These are phyloP conservation scores for Schizotus pectinicornis DNA, from an alignment of 2,888 invertebrate genomes.

Conservation along the genomic window DNA sequence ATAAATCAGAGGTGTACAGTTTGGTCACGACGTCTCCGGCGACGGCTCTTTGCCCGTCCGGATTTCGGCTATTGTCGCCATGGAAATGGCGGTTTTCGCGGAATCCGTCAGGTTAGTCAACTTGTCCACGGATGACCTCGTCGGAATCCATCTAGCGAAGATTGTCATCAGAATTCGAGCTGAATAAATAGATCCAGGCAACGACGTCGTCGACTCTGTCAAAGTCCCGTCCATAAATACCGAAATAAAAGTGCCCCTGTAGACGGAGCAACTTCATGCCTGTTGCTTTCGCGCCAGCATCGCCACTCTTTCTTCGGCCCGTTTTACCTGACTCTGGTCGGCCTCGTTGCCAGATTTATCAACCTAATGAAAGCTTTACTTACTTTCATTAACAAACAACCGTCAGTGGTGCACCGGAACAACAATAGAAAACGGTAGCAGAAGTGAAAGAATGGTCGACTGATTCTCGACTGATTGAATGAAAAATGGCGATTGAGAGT, in stretches of 20 bases:
- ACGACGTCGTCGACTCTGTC: constrained; percentile 38
- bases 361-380: constrained; percentile 9
- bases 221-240: constrained; percentile 29
- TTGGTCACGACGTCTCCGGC: not conserved
- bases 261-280: constrained; percentile 20
- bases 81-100: constrained; percentile 12
- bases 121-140: constrained; percentile 36
- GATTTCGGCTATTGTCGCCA: not conserved
- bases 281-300: constrained; percentile 19
- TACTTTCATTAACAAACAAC: constrained; percentile 20
- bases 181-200: constrained; percentile 45
- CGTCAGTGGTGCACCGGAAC: constrained; percentile 12
- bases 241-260: constrained; percentile 22
- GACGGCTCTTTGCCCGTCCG: not conserved
- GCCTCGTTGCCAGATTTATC: constrained; percentile 20
- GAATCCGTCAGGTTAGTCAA: constrained; percentile 28
- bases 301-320: constrained; percentile 10
- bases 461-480: constrained; percentile 17
- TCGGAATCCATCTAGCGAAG: constrained; percentile 41
- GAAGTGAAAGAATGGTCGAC: constrained; percentile 23
- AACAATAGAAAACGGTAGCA: constrained; percentile 25
- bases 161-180: constrained; percentile 45
- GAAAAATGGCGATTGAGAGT: constrained; percentile 26
- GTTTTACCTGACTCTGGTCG: constrained; percentile 12
- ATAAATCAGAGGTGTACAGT: not conserved